Base-by-base conservation (phyloP, 2,113 vertebrate genomes). In the Pelusios castaneus region DNA sequence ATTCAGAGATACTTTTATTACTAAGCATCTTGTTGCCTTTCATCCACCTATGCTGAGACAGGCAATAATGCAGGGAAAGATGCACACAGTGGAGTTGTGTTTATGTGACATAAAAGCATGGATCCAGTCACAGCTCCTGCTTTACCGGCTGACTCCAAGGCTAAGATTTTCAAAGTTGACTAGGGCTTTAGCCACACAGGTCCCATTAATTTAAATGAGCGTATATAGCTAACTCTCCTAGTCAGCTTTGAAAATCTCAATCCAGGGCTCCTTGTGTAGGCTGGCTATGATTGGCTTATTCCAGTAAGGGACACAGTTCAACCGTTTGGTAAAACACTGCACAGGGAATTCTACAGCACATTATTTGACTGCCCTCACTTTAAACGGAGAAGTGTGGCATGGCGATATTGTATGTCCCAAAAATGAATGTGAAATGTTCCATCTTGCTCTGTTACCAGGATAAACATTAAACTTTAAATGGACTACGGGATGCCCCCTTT, bases 21-120 rank as follows among this genome's bases (percentile, higher is more conserved):
- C 5, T 25, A 3, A 73, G 31, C 41, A 49, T 77, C 41, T 17
- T 27, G 0, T n/a, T 2, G 5, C 5, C 81, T 52, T 70, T 0
- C 52, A 5, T 16, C 80, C 55, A 27, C 29, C 21, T 81, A 87
- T 4, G 17, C 4, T n/a, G 86, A 76, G 9, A 14, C 21, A 16
- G n/a, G 5, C 22, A 75, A 34, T 13, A 12, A 2, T 41, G n/a
- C 5, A 76, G 38, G 8, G 10, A n/a, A 90, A 56, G 21, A 1
- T 8, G 27, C 8, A 75, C 24, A 41, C 41, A 27, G 73, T 27
- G 73, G 22, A 8, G 38, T 21, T 75, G 22, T 76, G 63, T 19
- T 67, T 67, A 9, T 56, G 90, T 80, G 41, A 92, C 29, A 78
- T 5, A 73, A 92, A 88, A 11, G 51, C 5, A 6, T 1, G 4